These are phyloP conservation scores for Knipowitschia caucasica DNA, from an alignment of 2,797 vertebrate genomes.

Conservation along the genomic window DNA sequence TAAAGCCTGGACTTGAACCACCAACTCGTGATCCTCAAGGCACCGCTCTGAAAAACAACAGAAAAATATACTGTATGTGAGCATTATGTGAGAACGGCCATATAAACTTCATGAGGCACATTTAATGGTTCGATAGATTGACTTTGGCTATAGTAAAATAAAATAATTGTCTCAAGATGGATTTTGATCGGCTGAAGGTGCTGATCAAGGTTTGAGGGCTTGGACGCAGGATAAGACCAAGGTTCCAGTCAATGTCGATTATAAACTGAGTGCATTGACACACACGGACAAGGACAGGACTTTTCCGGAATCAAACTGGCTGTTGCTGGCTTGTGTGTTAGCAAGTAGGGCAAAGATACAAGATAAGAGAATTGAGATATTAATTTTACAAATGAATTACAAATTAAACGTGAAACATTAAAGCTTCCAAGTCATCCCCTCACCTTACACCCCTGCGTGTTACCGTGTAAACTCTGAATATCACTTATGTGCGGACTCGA, in stretches of 20 bases:
- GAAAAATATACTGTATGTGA: constrained; percentile 5
- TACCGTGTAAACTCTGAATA: too few relatives aligned
- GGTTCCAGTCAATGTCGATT: constrained; percentile 11
- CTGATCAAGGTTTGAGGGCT: constrained; percentile 26
- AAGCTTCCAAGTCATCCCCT: too few relatives aligned
- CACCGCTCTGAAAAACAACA: constrained; percentile 80
- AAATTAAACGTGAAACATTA: too few relatives aligned
- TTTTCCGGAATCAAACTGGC: constrained; percentile 17
- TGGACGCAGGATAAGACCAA: constrained; percentile 18
- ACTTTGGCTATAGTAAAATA: not conserved
- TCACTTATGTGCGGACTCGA: too few relatives aligned
- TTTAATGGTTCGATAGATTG: not conserved
- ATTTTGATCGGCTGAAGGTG: constrained; percentile 7
- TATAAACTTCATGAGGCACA: not conserved
- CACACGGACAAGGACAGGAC: constrained; percentile 12
- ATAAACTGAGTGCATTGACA: constrained; percentile 26
- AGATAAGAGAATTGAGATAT: too few relatives aligned
- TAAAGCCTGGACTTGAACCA: constrained; percentile 88
- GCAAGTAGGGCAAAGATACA: too few relatives aligned
- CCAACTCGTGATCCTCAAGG: constrained; percentile 93
- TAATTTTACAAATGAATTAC: too few relatives aligned
- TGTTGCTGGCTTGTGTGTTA: constrained; percentile 46
- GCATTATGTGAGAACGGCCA: not conserved
- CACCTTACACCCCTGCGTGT: too few relatives aligned
- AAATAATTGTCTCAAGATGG: not conserved